phyloP scores from a whole-genome alignment of 2,113 vertebrate species.

The Recurvirostra avosetta region DNA sequence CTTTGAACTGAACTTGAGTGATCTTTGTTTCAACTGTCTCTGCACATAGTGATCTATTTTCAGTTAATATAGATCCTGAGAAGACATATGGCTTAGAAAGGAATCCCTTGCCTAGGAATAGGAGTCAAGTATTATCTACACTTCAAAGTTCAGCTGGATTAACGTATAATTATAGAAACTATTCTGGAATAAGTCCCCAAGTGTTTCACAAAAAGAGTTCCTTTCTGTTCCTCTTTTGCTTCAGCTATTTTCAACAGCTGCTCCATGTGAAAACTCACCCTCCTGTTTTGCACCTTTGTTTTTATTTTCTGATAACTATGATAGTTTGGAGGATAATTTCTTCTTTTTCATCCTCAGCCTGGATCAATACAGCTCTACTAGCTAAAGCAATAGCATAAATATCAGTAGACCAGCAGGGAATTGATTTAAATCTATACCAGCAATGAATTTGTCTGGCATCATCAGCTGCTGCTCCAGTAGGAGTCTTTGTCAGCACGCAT shows the following conservation, averaged over 20 bases:
- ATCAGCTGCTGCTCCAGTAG: not conserved
- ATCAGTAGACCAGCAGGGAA: slow-evolving; percentile 15
- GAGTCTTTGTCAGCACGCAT: not conserved
- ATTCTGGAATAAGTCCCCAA: not conserved
- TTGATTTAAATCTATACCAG: not conserved
- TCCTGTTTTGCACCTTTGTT: not conserved
- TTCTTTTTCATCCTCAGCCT: not conserved
- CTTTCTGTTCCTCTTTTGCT: not conserved
- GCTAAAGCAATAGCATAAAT: slow-evolving; percentile 1
- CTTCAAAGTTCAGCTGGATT: not conserved
- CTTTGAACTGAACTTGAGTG: not conserved
- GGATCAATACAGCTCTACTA: not conserved
- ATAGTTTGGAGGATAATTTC: not conserved
- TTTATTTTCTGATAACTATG: not conserved
- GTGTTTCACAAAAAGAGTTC: not conserved
- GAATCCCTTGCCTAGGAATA: not conserved
- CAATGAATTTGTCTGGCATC: not conserved
- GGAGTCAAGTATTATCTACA: not conserved
- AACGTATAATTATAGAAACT: not conserved
- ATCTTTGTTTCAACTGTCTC: not conserved
- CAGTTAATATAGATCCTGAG: not conserved
- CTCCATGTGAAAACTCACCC: not conserved
- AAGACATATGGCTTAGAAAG: not conserved
- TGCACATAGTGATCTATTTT: not conserved
- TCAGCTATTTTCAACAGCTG: not conserved